phyloP scores from a whole-genome alignment of 2,797 vertebrate species.

The Manis javanica region DNA sequence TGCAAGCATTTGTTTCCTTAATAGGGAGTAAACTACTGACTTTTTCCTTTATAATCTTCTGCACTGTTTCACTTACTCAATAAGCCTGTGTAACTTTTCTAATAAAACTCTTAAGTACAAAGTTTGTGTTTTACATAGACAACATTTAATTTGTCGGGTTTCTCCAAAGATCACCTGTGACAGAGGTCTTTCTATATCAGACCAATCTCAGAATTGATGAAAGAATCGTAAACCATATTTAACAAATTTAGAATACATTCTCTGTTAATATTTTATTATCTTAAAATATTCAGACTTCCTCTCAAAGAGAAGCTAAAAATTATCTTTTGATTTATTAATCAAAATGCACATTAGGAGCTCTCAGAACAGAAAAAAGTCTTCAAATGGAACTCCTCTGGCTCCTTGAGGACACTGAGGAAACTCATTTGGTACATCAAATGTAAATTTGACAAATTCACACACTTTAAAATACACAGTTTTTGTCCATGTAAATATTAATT shows the following conservation, averaged over 20 bases:
- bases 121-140: not conserved
- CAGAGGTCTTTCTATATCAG: not conserved
- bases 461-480: not conserved
- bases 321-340: not conserved
- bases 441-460: not conserved
- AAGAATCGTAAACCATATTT: not conserved
- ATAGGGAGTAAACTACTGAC: not conserved
- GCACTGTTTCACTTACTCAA: not conserved
- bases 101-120: not conserved
- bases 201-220: not conserved
- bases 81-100: not conserved
- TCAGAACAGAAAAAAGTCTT: not conserved
- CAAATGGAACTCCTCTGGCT: not conserved
- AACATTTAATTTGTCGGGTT: not conserved
- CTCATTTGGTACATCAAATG: not conserved
- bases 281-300: not conserved
- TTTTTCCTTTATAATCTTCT: not conserved
- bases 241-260: not conserved
- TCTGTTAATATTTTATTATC: not conserved
- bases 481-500: slow-evolving; percentile 10
- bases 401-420: not conserved
- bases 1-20: not conserved
- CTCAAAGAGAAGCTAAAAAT: not conserved
- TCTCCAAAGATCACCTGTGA: not conserved
- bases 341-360: not conserved